Evolutionary conservation across 2,888 invertebrate genomes (phyloP).

Genomic region (Bellardia bayeri): DNA sequence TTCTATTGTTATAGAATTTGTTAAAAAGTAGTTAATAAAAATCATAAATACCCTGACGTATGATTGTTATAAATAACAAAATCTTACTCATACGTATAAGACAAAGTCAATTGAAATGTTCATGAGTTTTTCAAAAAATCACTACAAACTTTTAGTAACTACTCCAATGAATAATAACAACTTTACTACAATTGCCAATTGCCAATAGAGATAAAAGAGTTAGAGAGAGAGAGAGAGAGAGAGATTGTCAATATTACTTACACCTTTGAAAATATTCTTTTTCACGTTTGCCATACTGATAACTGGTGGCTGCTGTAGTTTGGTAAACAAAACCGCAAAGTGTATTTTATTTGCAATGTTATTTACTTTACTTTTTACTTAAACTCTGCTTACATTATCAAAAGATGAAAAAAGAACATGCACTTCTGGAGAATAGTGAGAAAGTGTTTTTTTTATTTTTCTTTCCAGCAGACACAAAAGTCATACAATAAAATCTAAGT

Average conservation of each 20-base stretch:
- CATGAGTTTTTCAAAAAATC: not conserved
- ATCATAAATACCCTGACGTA: not conserved
- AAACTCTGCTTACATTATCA: not conserved
- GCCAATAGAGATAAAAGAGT: not conserved
- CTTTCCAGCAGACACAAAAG: slow-evolving; percentile 19
- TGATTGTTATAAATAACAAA: slow-evolving; percentile 2
- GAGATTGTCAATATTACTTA: slow-evolving; percentile 60
- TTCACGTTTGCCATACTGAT: slow-evolving; percentile 50
- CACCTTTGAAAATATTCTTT: slow-evolving; percentile 56
- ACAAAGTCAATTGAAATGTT: not conserved
- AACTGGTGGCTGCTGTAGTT: not conserved
- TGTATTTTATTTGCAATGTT: not conserved
- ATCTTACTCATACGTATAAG: not conserved
- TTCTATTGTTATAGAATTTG: too few relatives aligned
- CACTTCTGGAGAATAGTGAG: not conserved
- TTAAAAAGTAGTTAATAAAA: too few relatives aligned
- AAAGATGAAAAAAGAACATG: not conserved
- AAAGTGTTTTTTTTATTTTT: not conserved
- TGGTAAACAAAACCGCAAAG: slow-evolving; percentile 4
- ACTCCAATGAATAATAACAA: not conserved
- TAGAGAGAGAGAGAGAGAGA: not conserved
- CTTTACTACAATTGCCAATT: slow-evolving; percentile 2
- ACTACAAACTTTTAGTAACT: not conserved
- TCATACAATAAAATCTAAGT: slow-evolving; percentile 59
- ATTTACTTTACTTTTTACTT: not conserved